Conservation (phyloP, 2,888 invertebrate genomes). For the Eucera pruinosa region DNA sequence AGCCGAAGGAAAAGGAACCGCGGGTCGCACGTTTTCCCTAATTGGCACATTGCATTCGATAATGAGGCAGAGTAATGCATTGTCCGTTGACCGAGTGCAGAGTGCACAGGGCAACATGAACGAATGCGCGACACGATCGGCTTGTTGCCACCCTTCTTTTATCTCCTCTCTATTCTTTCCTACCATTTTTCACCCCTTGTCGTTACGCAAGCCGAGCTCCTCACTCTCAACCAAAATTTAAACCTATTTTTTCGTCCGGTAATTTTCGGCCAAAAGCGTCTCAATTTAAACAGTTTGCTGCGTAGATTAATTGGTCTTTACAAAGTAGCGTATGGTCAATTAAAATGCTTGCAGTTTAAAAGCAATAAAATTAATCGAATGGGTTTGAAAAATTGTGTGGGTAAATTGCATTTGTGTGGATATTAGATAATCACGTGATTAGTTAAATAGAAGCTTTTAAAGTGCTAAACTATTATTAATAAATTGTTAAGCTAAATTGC, state of each 20-base stretch:
- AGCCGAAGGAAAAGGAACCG: slow-evolving; percentile 4
- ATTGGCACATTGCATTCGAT: slow-evolving; percentile 73
- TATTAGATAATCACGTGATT: no score
- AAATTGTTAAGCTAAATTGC: no score
- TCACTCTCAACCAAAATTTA: background rate
- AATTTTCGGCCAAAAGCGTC: background rate
- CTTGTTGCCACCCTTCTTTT: slow-evolving; percentile 27
- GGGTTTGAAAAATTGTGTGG: no score
- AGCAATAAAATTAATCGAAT: no score
- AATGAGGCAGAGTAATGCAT: slow-evolving; percentile 74
- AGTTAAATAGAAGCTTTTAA: no score
- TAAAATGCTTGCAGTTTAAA: no score
- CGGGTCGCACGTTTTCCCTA: slow-evolving; percentile 58
- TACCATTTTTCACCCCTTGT: background rate
- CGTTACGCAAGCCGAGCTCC: background rate
- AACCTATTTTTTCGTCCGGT: background rate
- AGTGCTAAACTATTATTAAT: no score
- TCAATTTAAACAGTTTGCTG: background rate
- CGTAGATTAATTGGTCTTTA: background rate
- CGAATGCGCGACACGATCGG: slow-evolving; percentile 61
- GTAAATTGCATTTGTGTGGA: no score
- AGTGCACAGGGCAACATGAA: slow-evolving; percentile 21
- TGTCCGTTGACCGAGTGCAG: slow-evolving; percentile 54
- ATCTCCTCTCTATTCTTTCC: background rate
- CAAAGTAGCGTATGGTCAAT: no score